phyloP scores from a whole-genome alignment of 92 coral and sea anemone species.

The Parazoanthus darwini region DNA sequence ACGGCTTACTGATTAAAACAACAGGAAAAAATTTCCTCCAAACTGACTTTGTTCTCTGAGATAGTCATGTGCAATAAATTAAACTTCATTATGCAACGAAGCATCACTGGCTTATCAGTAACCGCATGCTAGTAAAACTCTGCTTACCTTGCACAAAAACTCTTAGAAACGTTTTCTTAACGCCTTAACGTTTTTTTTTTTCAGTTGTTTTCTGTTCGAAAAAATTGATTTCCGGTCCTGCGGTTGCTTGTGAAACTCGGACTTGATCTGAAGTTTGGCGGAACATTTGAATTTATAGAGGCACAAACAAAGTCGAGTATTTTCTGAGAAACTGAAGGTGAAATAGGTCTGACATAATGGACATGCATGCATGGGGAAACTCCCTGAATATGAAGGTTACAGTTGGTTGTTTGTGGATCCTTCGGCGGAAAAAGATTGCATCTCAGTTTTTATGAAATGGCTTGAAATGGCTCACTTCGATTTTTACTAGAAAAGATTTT shows the following conservation, averaged over 20 bases:
- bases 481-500: too few species aligned
- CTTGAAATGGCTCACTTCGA: too few species aligned
- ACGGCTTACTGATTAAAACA: too few species aligned
- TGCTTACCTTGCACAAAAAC: conserved; percentile 1
- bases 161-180: not conserved
- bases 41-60: not conserved
- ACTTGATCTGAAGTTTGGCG: not conserved
- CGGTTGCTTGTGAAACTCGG: not conserved
- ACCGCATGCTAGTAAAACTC: not conserved
- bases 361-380: not conserved
- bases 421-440: too few species aligned
- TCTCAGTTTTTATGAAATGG: too few species aligned
- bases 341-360: not conserved
- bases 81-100: not conserved
- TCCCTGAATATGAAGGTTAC: not conserved
- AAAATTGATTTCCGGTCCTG: not conserved
- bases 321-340: conserved; percentile 28
- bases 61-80: not conserved
- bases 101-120: not conserved
- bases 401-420: too few species aligned
- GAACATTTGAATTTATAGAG: conserved; percentile 12
- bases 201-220: not conserved
- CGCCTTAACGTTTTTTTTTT: not conserved
- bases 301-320: not conserved
- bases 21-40: not conserved